These are phyloP conservation scores for Troglohyphantes excavatus DNA, from an alignment of 2,888 invertebrate genomes.

Conservation along the genomic window DNA sequence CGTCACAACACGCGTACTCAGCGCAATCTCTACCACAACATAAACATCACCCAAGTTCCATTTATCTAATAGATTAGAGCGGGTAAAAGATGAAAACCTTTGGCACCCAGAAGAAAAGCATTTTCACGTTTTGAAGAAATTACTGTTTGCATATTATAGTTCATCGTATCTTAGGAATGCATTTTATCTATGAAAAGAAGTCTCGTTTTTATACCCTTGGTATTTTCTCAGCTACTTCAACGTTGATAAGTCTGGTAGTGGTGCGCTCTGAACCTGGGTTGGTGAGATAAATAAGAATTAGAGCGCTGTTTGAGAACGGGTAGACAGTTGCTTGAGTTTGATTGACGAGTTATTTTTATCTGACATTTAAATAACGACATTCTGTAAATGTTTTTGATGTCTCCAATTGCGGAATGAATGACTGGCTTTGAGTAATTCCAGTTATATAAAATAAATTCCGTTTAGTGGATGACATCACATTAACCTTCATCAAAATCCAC, in stretches of 20 bases:
- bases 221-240: constrained; percentile 27
- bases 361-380: neutral
- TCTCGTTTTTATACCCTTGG: neutral
- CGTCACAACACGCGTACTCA: neutral
- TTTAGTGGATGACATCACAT: too few species aligned
- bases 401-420: too few species aligned
- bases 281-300: neutral
- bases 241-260: constrained; percentile 27
- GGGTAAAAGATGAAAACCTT: constrained; percentile 9
- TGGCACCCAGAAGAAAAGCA: constrained; percentile 21
- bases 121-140: constrained; percentile 20
- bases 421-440: too few species aligned
- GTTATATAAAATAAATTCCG: too few species aligned
- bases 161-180: constrained; percentile 38
- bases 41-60: constrained; percentile 22
- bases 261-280: neutral
- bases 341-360: neutral
- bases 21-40: neutral
- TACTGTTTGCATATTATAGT: constrained; percentile 24
- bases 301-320: neutral
- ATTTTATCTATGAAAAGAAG: constrained; percentile 25
- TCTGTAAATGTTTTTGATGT: too few species aligned
- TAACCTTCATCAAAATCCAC: too few species aligned
- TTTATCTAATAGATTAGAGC: constrained; percentile 17
- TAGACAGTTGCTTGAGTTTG: neutral